A percentile compares a stretch with the other conserved stretches of the same genome.
phyloP scores from a whole-genome alignment of 2,113 vertebrate genomes.

The Danionella cerebrum region DNA sequence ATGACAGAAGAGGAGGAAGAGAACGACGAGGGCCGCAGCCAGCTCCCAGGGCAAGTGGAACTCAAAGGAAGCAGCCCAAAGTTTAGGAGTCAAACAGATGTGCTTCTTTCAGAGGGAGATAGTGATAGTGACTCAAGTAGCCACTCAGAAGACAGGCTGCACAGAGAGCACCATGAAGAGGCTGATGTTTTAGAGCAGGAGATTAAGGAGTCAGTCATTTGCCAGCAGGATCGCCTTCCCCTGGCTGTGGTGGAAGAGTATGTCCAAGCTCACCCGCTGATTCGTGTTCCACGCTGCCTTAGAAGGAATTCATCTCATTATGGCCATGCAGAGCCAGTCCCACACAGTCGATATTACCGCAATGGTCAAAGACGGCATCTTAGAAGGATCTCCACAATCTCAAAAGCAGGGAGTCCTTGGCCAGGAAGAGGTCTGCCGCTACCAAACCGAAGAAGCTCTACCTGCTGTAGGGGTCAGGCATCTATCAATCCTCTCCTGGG shows the following conservation, averaged over 20 bases:
- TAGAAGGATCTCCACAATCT: slow-evolving; percentile 49
- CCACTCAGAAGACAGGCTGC: slow-evolving; percentile 46
- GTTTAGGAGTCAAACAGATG: slow-evolving; percentile 41
- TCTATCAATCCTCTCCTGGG: slow-evolving; percentile 41
- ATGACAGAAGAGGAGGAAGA: slow-evolving; percentile 55
- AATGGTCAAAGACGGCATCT: slow-evolving; percentile 62
- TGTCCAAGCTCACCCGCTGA: slow-evolving; percentile 39
- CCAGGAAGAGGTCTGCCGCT: slow-evolving; percentile 44
- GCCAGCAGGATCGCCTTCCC: slow-evolving; percentile 12
- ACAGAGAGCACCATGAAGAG: slow-evolving; percentile 20
- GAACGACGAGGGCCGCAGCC: slow-evolving; percentile 7
- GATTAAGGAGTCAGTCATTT: slow-evolving; percentile 23
- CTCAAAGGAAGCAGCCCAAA: slow-evolving; percentile 26
- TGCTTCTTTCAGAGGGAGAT: slow-evolving; percentile 48
- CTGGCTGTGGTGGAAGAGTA: slow-evolving; percentile 8
- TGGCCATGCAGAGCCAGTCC: slow-evolving; percentile 46
- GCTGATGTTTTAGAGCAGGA: slow-evolving; percentile 37
- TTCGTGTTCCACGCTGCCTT: slow-evolving; percentile 64
- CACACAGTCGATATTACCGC: slow-evolving; percentile 45
- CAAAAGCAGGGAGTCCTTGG: slow-evolving; percentile 54
- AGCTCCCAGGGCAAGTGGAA: slow-evolving; percentile 44
- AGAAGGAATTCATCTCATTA: slow-evolving; percentile 66
- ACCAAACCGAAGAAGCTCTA: slow-evolving; percentile 32
- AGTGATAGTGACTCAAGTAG: slow-evolving; percentile 23
- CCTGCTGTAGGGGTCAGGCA: slow-evolving; percentile 45